Evolutionary conservation across 2,113 vertebrate species (phyloP).

Genomic region (Leptobrachium ailaonicum): DNA sequence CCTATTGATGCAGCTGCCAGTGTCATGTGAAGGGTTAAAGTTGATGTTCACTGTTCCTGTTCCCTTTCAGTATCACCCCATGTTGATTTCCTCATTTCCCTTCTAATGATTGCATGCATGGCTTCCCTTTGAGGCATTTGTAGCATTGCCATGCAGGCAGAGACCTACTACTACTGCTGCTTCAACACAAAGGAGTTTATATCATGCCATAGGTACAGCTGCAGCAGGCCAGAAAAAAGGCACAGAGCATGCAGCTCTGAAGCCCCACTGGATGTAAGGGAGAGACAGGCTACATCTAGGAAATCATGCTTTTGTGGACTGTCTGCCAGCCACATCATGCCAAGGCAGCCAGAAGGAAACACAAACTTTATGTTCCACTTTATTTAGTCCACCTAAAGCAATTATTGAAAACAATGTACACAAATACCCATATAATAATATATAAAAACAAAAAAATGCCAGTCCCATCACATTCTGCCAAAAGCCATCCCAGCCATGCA

Average conservation of each 20-base stretch:
- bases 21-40: not conserved
- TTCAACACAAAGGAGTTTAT: constrained; percentile 26
- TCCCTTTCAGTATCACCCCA: not conserved
- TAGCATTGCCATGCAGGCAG: constrained; percentile 4
- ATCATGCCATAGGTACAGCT: not conserved
- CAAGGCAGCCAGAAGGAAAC: no score
- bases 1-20: not conserved
- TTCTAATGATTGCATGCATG: not conserved
- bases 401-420: no score
- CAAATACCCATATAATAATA: no score
- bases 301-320: no score
- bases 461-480: no score
- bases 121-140: not conserved
- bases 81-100: not conserved
- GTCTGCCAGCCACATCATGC: no score
- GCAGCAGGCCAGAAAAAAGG: not conserved
- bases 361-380: no score
- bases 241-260: not conserved
- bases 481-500: no score
- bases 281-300: not conserved
- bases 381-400: no score
- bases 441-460: no score
- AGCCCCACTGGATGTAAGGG: not conserved
- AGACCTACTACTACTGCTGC: not conserved
- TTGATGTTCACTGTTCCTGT: not conserved